These are phyloP conservation scores for Agonopterix arenella DNA, from an alignment of 2,888 invertebrate species.

Conservation along the genomic window DNA sequence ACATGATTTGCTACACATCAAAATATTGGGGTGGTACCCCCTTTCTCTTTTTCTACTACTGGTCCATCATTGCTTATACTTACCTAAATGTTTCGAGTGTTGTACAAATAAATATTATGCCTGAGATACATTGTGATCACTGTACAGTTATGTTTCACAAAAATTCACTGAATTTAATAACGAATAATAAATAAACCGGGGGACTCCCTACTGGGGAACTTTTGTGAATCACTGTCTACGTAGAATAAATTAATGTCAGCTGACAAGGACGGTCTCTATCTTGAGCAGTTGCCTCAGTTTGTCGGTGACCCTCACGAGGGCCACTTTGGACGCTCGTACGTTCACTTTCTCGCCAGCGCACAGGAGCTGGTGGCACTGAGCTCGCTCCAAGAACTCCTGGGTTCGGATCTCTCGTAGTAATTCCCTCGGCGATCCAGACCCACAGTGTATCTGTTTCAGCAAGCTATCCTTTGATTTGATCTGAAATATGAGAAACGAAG, in stretches of 20 bases:
- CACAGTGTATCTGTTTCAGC: slow-evolving; percentile 82
- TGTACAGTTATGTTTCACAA: background rate
- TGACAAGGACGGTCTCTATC: slow-evolving; percentile 85
- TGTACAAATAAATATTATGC: background rate
- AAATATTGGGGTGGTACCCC: too few relatives aligned
- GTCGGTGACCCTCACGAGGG: slow-evolving; percentile 89
- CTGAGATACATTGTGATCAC: background rate
- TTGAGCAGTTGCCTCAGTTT: slow-evolving; percentile 88
- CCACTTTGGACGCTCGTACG: slow-evolving; percentile 87
- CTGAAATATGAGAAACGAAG: slow-evolving; percentile 54
- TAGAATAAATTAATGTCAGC: slow-evolving; percentile 59
- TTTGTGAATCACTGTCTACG: too few relatives aligned
- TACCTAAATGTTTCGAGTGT: background rate
- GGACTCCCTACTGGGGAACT: too few relatives aligned
- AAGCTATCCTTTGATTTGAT: slow-evolving; percentile 89
- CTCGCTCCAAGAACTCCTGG: slow-evolving; percentile 87
- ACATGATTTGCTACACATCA: too few relatives aligned
- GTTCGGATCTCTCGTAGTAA: slow-evolving; percentile 83
- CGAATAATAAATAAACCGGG: too few relatives aligned
- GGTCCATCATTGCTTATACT: background rate
- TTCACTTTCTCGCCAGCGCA: slow-evolving; percentile 88
- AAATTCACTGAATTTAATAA: too few relatives aligned
- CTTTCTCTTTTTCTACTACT: too few relatives aligned
- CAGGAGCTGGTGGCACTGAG: slow-evolving; percentile 86
- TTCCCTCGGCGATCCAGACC: slow-evolving; percentile 74